Evolutionary conservation across 2,797 vertebrate genomes (phyloP).

Genomic region (Sitta carolinensis): DNA sequence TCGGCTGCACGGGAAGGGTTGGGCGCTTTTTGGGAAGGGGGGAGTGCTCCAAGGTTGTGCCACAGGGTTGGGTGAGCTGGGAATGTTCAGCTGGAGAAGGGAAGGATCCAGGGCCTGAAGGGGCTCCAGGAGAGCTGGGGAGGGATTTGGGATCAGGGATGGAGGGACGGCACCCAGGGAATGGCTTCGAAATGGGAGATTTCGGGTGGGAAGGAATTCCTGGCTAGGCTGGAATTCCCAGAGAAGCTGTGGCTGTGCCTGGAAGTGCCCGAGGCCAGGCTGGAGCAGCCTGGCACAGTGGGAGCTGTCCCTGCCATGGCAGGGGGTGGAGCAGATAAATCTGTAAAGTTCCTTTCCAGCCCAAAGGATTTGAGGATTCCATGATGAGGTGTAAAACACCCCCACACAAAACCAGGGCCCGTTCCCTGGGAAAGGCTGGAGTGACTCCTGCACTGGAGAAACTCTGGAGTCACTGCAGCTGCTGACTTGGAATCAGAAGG

Average conservation of each 20-base stretch:
- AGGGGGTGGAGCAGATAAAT: neutral
- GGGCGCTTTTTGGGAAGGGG: neutral
- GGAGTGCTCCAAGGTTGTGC: neutral
- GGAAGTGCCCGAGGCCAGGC: neutral
- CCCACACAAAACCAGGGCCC: accelerated
- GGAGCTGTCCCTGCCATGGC: neutral
- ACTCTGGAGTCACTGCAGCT: neutral
- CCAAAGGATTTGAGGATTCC: neutral
- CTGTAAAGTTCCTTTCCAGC: conserved; percentile 11
- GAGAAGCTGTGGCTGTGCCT: neutral
- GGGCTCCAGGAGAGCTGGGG: neutral
- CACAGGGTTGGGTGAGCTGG: neutral
- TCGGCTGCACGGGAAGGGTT: neutral
- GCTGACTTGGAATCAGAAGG: accelerated
- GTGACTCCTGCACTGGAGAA: neutral
- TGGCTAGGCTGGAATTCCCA: neutral
- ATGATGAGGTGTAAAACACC: accelerated
- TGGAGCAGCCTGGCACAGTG: accelerated
- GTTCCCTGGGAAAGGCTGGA: neutral
- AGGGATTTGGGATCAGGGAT: neutral
- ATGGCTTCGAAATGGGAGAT: neutral
- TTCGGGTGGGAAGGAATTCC: neutral
- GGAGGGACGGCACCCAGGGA: neutral
- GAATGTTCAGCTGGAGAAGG: neutral
- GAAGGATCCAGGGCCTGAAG: neutral